Evolutionary conservation across 2,888 invertebrate genomes (phyloP), one percentile per base, ranked within the genome.

Genomic region (Hydrotaea diabolus): DNA sequence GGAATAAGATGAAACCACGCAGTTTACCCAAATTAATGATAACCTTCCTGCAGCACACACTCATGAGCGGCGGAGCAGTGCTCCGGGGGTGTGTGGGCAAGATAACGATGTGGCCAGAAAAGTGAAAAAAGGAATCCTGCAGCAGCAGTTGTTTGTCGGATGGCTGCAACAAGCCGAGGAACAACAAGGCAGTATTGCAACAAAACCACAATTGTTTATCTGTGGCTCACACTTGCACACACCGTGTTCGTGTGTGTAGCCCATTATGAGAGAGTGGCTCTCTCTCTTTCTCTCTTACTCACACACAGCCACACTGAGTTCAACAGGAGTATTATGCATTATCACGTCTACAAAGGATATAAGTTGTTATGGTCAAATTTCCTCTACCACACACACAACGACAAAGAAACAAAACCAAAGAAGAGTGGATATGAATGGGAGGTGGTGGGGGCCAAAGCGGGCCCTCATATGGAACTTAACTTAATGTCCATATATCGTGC

Each of bases 11-110:
- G 39, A 74, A 84, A 80, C 80, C 83, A 75, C 77, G 71, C 83
- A 72, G 39, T 80, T 80, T 80, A 75, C 77, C 64, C 74, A 77
- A 64, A 84, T 80, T 64, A 83, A 83, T 83, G 79, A 83, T 83
- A 80, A 77, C 72, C 71, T 62, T 77, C 13, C n/a, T 39, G 9
- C 19, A 26, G 11, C 31, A 11, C 26, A 46, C 15, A 59, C 0
- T n/a, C n/a, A 59, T 21, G 26, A 7, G 36, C 55, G 39, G 31
- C 21, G 26, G 39, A 19, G 66, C 66, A 4, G 8, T 59, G 31
- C 59, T n/a, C 59, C 7, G 21, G 11, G 23, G 59, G 19, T 49
- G 74, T 75, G 76, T 43, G 57, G 57, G 75, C 13, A 75, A 81
- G 75, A 84, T 78, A 81, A 72, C 72, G 75, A 75, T 79, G 82